Conservation (phyloP, 1,140 invertebrate genomes). For the Drosophila rhopaloa region DNA sequence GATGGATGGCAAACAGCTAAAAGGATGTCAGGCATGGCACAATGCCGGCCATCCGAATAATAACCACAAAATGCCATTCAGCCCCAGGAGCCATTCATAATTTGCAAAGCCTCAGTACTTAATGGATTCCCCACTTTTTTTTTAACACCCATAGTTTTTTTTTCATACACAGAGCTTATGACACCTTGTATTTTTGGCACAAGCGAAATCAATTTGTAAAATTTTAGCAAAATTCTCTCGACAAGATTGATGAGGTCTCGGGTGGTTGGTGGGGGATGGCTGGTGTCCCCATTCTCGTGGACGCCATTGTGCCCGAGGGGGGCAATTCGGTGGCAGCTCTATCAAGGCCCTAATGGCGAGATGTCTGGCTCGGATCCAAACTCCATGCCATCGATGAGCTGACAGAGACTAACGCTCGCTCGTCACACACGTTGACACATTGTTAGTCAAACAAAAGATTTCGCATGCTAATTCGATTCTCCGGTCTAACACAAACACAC, state of each 20-base stretch:
- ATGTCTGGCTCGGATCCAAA: conserved; percentile 22
- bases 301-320: conserved; percentile 19
- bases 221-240: conserved; percentile 23
- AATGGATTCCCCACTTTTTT: conserved; percentile 12
- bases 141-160: neutral
- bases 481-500: conserved; percentile 48
- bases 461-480: conserved; percentile 82
- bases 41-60: conserved; percentile 31
- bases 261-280: neutral
- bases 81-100: conserved; percentile 25
- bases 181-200: conserved; percentile 16
- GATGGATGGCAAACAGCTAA: conserved; percentile 43
- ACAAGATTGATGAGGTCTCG: conserved; percentile 34
- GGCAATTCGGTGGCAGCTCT: conserved; percentile 11
- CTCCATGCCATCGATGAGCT: conserved; percentile 41
- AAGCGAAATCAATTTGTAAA: conserved; percentile 39
- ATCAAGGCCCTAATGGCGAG: conserved; percentile 29
- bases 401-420: conserved; percentile 74
- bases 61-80: conserved; percentile 11
- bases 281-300: conserved; percentile 22
- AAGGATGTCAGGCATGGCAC: conserved; percentile 39
- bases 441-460: conserved; percentile 84
- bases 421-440: conserved; percentile 82
- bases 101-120: conserved; percentile 22
- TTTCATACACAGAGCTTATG: neutral